Evolutionary conservation across 2,797 vertebrate species (phyloP).

Genomic region (Loriculus beryllinus): DNA sequence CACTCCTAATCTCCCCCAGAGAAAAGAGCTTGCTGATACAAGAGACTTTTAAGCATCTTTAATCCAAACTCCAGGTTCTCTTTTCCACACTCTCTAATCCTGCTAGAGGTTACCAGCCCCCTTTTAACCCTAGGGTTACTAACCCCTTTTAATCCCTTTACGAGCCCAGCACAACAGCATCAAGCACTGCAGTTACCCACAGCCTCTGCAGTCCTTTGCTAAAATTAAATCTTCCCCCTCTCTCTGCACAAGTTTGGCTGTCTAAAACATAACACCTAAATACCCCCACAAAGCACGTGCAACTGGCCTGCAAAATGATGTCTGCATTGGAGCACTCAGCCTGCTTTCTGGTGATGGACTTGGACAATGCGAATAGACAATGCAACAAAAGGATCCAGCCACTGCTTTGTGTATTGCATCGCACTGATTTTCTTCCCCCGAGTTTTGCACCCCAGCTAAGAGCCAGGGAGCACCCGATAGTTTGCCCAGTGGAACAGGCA

Average conservation of each 20-base stretch:
- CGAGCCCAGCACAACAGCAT: neutral
- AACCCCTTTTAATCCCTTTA: neutral
- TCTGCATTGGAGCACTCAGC: neutral
- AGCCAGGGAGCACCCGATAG: neutral
- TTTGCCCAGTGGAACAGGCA: neutral
- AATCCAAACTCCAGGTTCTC: slow-evolving; percentile 41
- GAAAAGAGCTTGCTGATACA: slow-evolving; percentile 22
- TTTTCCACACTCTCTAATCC: slow-evolving; percentile 15
- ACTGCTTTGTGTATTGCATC: neutral
- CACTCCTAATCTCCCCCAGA: slow-evolving; percentile 38
- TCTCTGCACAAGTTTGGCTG: neutral
- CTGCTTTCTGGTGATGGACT: neutral
- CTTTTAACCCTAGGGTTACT: neutral
- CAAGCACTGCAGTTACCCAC: neutral
- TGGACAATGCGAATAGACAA: neutral
- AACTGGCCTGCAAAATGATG: neutral
- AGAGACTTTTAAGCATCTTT: slow-evolving; percentile 45
- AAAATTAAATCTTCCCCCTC: neutral
- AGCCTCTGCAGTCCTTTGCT: neutral
- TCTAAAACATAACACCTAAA: neutral
- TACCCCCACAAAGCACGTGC: neutral
- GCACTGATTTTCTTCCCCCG: neutral
- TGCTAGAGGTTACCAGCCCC: neutral
- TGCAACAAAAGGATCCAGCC: neutral
- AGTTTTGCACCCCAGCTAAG: neutral